These are phyloP conservation scores for Umimayanthus kanabou DNA, from an alignment of 92 coral and sea anemone species.

Conservation along the genomic window DNA sequence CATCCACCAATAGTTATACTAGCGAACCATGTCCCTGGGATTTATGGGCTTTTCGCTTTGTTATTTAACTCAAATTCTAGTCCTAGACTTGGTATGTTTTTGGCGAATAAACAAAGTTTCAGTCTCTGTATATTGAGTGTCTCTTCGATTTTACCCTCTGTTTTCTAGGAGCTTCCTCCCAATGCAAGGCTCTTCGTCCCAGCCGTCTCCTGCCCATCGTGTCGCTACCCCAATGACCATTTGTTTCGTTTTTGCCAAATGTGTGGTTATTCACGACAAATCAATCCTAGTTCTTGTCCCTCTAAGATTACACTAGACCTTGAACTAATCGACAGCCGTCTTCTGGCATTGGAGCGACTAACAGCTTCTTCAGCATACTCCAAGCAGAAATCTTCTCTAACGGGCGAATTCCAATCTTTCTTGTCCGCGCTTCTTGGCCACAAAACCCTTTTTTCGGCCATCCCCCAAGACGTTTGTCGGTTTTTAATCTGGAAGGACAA, in stretches of 20 bases:
- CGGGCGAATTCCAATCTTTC: not conserved
- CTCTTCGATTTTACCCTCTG: not conserved
- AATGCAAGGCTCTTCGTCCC: conserved; percentile 52
- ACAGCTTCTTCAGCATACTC: conserved; percentile 42
- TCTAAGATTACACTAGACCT: conserved; percentile 19
- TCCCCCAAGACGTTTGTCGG: not conserved
- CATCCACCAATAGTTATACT: conserved; percentile 47
- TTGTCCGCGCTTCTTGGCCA: not conserved
- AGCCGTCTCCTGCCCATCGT: conserved; percentile 45
- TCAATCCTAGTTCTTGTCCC: not conserved
- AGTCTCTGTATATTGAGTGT: not conserved
- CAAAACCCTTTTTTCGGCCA: not conserved
- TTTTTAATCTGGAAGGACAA: not conserved
- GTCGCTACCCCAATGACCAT: conserved; percentile 52
- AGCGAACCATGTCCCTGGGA: conserved; percentile 65
- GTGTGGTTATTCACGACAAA: conserved; percentile 48
- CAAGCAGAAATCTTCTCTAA: conserved; percentile 31
- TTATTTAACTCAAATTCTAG: too few relatives aligned
- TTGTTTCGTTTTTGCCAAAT: conserved; percentile 51
- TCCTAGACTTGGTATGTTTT: not conserved
- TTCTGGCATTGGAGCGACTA: conserved; percentile 23
- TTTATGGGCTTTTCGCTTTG: conserved; percentile 53
- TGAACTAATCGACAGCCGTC: conserved; percentile 41
- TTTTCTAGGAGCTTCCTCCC: conserved; percentile 45
- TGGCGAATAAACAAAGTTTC: not conserved